Conservation (phyloP, 2,113 vertebrate species). For the Chionis minor region DNA sequence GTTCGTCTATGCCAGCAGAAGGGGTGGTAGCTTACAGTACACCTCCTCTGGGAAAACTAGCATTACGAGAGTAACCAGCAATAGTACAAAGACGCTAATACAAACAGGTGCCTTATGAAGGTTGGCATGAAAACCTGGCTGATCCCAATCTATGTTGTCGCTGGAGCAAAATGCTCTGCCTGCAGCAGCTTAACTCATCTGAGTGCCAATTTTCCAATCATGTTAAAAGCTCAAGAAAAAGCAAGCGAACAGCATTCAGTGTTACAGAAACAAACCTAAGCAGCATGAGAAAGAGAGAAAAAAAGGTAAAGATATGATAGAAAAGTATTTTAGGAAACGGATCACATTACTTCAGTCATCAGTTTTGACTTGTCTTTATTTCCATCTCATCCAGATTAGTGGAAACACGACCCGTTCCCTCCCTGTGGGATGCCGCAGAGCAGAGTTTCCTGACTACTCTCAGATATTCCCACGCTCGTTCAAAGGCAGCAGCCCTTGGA, state of each 20-base stretch:
- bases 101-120: background rate
- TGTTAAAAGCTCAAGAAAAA: background rate
- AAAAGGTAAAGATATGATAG: background rate
- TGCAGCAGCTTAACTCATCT: background rate
- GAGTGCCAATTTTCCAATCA: background rate
- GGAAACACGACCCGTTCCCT: slow-evolving; percentile 30
- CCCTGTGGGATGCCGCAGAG: background rate
- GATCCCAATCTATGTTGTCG: background rate
- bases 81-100: background rate
- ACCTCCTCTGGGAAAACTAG: background rate
- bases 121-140: background rate
- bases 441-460: background rate
- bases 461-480: slow-evolving; percentile 21
- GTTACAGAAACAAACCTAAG: slow-evolving; percentile 11
- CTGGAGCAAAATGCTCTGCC: background rate
- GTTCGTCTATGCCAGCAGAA: background rate
- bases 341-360: slow-evolving; percentile 49
- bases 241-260: background rate
- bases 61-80: background rate
- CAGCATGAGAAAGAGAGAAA: background rate
- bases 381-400: slow-evolving; percentile 22
- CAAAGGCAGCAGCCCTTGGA: background rate
- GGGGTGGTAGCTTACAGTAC: background rate
- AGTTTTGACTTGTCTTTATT: slow-evolving; percentile 53
- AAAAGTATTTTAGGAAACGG: slow-evolving; percentile 34